Conservation (phyloP, 1,140 invertebrate genomes). For the Ceratina calcarata region DNA sequence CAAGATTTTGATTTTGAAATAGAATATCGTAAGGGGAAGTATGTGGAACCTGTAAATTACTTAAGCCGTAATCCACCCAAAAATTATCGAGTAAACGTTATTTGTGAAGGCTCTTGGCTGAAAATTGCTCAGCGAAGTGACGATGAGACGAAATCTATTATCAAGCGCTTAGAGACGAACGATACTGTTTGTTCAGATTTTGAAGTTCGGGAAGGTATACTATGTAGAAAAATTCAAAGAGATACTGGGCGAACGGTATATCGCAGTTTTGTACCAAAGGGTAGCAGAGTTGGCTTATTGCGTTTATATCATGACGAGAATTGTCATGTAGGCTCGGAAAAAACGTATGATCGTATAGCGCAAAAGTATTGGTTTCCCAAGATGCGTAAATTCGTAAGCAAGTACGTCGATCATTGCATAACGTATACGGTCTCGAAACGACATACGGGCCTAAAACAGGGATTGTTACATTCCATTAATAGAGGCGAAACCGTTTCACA, state of each 20-base stretch:
- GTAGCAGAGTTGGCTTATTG: neutral
- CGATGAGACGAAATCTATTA: neutral
- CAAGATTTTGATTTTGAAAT: constrained; percentile 5
- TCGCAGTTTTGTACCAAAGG: neutral
- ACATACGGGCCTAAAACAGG: neutral
- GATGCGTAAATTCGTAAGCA: neutral
- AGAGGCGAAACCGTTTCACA: too few species aligned
- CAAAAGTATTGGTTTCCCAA: neutral
- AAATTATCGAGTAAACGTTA: neutral
- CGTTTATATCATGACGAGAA: constrained; percentile 7
- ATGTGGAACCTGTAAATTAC: neutral
- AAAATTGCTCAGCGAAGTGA: neutral
- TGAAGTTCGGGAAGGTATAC: neutral
- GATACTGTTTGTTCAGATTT: constrained; percentile 4
- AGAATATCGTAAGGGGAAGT: constrained; percentile 3
- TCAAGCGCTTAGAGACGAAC: neutral
- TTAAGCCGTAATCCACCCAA: neutral
- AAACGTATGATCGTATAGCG: neutral
- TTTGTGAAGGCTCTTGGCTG: neutral
- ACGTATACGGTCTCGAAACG: neutral
- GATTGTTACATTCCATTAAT: neutral
- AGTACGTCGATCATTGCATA: constrained; percentile 1
- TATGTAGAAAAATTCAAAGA: neutral
- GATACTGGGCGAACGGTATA: neutral
- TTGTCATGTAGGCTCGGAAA: neutral